A percentile compares a stretch with the other conserved stretches of the same genome.
Evolutionary conservation across 2,888 invertebrate genomes (phyloP).

Genomic region (Neria commutata): DNA sequence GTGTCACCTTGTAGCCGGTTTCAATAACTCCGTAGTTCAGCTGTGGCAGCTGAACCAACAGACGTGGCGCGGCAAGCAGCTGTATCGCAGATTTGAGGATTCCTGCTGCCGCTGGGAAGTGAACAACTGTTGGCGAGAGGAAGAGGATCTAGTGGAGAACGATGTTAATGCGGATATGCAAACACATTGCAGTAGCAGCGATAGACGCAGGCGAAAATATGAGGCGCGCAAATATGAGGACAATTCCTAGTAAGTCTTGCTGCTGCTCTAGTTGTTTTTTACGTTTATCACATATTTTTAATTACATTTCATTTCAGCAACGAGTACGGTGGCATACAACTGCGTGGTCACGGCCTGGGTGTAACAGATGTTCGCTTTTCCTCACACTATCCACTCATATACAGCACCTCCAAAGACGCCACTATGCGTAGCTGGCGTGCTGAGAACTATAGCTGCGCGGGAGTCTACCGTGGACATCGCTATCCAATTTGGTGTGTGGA

Average conservation of each 20-base stretch:
- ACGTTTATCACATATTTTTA: background rate
- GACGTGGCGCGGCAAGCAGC: conserved; percentile 49
- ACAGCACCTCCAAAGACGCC: conserved; percentile 75
- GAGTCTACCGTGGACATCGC: conserved; percentile 75
- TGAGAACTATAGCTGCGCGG: conserved; percentile 69
- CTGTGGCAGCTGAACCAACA: conserved; percentile 60
- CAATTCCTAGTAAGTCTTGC: conserved; percentile 55
- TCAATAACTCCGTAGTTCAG: conserved; percentile 56
- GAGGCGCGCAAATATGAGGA: conserved; percentile 43
- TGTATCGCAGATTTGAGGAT: conserved; percentile 47
- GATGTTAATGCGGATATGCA: conserved; percentile 31
- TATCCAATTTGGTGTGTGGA: conserved; percentile 91
- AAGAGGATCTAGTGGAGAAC: conserved; percentile 38
- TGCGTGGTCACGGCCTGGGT: conserved; percentile 78
- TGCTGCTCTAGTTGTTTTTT: background rate
- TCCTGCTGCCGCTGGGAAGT: conserved; percentile 54
- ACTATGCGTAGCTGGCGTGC: conserved; percentile 79
- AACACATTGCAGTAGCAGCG: conserved; percentile 26
- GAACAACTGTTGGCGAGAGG: conserved; percentile 43
- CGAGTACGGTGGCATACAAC: conserved; percentile 65
- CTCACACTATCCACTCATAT: conserved; percentile 68
- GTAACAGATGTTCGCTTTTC: conserved; percentile 68
- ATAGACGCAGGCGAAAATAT: conserved; percentile 31
- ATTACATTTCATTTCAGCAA: conserved; percentile 35
- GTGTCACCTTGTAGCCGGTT: conserved; percentile 60